These are phyloP conservation scores for Mirounga angustirostris DNA, from an alignment of 2,113 vertebrate species.

Conservation along the genomic window DNA sequence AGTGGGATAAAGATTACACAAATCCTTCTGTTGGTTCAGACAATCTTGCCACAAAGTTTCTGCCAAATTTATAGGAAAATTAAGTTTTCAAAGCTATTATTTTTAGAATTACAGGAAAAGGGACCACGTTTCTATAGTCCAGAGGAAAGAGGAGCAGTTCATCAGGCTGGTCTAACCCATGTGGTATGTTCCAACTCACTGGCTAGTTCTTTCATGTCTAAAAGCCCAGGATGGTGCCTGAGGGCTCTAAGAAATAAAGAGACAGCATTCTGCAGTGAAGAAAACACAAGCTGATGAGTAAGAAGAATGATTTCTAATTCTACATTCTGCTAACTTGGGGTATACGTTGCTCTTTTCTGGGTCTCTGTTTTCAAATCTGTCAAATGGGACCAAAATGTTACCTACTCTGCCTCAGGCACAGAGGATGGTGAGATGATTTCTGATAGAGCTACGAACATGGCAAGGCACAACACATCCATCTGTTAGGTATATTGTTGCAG, in stretches of 20 bases:
- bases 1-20: background rate
- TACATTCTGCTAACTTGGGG: background rate
- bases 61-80: background rate
- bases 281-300: background rate
- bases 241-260: background rate
- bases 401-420: background rate
- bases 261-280: background rate
- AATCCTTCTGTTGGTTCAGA: background rate
- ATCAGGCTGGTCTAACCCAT: background rate
- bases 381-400: background rate
- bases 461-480: background rate
- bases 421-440: background rate
- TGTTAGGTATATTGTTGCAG: background rate
- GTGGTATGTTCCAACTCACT: background rate
- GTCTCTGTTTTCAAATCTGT: background rate
- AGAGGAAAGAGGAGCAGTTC: background rate
- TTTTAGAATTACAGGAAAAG: background rate
- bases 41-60: background rate
- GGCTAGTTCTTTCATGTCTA: background rate
- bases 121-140: background rate
- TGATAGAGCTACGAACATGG: background rate
- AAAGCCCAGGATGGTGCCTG: background rate
- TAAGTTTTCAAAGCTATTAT: background rate
- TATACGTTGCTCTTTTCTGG: background rate
- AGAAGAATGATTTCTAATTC: background rate